phyloP scores from a whole-genome alignment of 1,140 invertebrate genomes.

The Paramacrobiotus metropolitanus region DNA sequence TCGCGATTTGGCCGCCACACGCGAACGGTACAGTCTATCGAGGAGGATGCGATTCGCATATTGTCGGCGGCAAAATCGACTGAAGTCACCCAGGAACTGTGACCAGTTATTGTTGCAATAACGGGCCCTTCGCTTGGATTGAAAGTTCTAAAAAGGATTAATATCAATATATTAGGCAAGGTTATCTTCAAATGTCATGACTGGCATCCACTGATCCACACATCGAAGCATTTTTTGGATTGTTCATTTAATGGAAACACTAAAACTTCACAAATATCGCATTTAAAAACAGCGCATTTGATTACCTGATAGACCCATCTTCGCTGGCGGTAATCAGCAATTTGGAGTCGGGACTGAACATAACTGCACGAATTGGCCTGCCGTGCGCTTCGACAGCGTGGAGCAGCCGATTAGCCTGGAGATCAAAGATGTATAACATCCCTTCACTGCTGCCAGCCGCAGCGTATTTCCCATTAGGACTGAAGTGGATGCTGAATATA shows the following conservation, averaged over 20 bases:
- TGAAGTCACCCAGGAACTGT: background rate
- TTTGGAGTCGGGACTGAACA: background rate
- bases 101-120: background rate
- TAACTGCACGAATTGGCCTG: background rate
- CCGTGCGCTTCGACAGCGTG: conserved; percentile 2
- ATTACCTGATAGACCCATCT: background rate
- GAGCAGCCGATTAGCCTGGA: background rate
- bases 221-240: too few species aligned
- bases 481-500: background rate
- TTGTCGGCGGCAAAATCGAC: background rate
- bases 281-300: too few species aligned
- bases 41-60: background rate
- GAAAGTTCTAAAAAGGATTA: background rate
- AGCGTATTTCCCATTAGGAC: background rate
- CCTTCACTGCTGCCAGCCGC: conserved; percentile 1
- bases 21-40: background rate
- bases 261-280: too few species aligned
- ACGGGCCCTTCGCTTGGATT: background rate
- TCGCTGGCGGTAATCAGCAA: background rate
- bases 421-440: background rate
- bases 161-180: too few species aligned
- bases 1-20: background rate
- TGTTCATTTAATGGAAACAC: too few species aligned
- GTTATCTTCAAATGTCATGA: too few species aligned
- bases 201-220: too few species aligned